These are phyloP conservation scores for Drosophila pseudoananassae DNA, from an alignment of 1,140 invertebrate species.

Conservation along the genomic window DNA sequence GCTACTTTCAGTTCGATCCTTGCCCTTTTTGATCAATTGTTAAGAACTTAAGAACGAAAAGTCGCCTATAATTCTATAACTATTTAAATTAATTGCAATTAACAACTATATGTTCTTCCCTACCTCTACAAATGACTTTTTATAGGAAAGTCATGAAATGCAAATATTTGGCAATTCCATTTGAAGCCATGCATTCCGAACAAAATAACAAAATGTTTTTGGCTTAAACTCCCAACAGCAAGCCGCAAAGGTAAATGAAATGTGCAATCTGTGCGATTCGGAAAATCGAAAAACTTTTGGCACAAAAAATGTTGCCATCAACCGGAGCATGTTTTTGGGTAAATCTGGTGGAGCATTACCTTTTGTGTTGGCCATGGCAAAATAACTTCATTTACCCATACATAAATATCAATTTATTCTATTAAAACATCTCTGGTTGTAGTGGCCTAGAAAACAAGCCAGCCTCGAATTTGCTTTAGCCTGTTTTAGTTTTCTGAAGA, in stretches of 20 bases:
- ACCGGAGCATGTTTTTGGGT: slow-evolving; percentile 1
- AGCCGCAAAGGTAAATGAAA: slow-evolving; percentile 51
- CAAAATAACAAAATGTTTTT: slow-evolving; percentile 37
- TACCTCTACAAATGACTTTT: neutral
- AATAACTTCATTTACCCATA: slow-evolving; percentile 20
- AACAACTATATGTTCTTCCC: neutral
- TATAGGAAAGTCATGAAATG: slow-evolving; percentile 7
- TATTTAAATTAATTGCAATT: neutral
- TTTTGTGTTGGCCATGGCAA: slow-evolving; percentile 15
- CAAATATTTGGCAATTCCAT: slow-evolving; percentile 22
- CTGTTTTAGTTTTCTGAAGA: neutral
- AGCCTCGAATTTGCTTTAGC: neutral
- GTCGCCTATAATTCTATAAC: neutral
- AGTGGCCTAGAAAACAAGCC: neutral
- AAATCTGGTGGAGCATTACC: slow-evolving; percentile 13
- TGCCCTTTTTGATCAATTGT: slow-evolving; percentile 7
- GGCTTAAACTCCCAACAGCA: slow-evolving; percentile 8
- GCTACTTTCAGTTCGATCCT: neutral
- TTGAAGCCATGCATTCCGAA: slow-evolving; percentile 15
- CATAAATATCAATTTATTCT: slow-evolving; percentile 45
- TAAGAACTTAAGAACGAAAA: neutral
- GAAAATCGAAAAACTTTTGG: slow-evolving; percentile 42
- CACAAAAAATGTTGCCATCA: slow-evolving; percentile 38
- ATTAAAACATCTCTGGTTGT: slow-evolving; percentile 13
- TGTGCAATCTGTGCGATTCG: slow-evolving; percentile 46